Base-by-base conservation (phyloP, 2,888 invertebrate species). In the Linnaemya tessellans region DNA sequence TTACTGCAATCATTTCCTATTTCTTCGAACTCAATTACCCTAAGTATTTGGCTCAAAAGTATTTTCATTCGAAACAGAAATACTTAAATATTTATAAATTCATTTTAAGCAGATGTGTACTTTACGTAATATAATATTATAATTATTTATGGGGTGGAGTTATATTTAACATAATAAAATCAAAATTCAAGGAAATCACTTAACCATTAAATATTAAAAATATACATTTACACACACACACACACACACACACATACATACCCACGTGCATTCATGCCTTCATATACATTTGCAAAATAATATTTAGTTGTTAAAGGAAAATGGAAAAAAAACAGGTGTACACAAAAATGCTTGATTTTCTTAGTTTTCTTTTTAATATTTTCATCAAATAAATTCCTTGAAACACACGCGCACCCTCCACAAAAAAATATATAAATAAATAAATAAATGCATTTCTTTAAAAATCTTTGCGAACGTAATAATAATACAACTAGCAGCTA, bases 141-240 rank as follows among this genome's bases (percentile, higher is more conserved):
- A 62, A 49, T 62, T 51, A 22, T 38, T 38, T 51, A 30, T 35
- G 18, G 58, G 18, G 20, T 46, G 46, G 20, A 49, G 20, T 35
- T 58, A 10, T 62, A 13, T 62, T 51, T 20, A 54, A 79, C 35
- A 54, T 51, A 71, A 75, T 75, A 20, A 80, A 62, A 75, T 60
- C 67, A 75, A 68, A 49, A 43, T 81, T 81, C 71, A 68, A 78
- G 78, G 54, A 75, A 70, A 77, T 73, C 46, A 49, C 35, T 71
- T 67, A 78, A 71, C n/a, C 56, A 43, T 70, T 71, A 58, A 49
- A 78, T 49, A 70, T 77, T 56, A 56, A 35, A 82, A 35, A 79
- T 15, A 25, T 20, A 64, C 9, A 13, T 43, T 3, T 3, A 41
- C 11, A 8, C 38, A 13, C 11, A 13, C 20, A 43, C 58, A 8